Percentiles rank a stretch among this genome's conserved stretches.
Conservation (phyloP, 2,888 invertebrate genomes). For the Epinotia nisella region DNA sequence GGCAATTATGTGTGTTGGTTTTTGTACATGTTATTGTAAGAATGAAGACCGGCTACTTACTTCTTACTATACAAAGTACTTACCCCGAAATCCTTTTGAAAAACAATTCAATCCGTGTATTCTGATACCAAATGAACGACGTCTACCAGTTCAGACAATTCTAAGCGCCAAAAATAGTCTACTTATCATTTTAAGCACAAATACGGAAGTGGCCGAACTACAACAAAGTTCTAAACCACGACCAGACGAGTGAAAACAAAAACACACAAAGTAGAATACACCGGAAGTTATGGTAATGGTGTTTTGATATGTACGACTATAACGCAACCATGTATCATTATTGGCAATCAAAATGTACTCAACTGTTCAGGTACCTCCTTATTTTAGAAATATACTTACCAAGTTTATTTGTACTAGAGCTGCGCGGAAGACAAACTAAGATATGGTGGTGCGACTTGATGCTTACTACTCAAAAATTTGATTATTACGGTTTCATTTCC, state of each 20-base stretch:
- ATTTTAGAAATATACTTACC: neutral
- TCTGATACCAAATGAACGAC: no score
- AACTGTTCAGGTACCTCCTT: neutral
- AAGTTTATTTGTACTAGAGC: neutral
- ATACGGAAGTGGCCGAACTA: no score
- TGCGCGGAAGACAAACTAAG: no score
- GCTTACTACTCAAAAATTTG: no score
- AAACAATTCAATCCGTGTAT: no score
- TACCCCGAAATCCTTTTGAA: no score
- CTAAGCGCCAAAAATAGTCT: neutral
- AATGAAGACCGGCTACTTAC: no score
- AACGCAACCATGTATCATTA: slow-evolving; percentile 12
- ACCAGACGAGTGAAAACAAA: neutral
- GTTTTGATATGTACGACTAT: slow-evolving; percentile 2
- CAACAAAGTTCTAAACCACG: neutral
- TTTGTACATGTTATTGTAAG: no score
- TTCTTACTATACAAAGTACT: no score
- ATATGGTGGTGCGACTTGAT: no score
- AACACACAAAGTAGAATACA: neutral
- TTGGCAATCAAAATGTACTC: slow-evolving; percentile 35
- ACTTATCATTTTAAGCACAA: neutral
- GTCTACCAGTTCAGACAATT: neutral
- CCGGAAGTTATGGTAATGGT: slow-evolving; percentile 24
- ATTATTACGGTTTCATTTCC: no score
- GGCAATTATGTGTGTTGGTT: no score